Evolutionary conservation across 1,140 invertebrate species (phyloP).

Genomic region (Pinna nobilis): DNA sequence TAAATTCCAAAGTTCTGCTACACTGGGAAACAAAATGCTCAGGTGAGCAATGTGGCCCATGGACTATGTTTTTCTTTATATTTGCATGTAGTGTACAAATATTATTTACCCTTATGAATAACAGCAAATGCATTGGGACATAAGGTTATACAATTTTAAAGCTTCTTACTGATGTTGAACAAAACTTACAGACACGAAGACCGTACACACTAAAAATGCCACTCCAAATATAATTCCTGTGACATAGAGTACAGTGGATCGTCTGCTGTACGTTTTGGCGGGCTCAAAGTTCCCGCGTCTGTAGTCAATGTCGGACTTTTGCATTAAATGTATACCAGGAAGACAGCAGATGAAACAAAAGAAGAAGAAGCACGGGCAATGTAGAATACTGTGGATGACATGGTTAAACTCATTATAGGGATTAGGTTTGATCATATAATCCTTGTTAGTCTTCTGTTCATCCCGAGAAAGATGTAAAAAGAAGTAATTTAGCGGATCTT

Average conservation of each 20-base stretch:
- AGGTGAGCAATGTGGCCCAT: too few relatives aligned
- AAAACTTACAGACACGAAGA: conserved; percentile 29
- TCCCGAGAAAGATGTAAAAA: conserved; percentile 29
- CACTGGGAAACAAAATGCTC: too few relatives aligned
- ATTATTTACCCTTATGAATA: too few relatives aligned
- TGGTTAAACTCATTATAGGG: conserved; percentile 52
- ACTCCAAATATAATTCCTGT: conserved; percentile 29
- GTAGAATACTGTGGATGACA: conserved; percentile 39
- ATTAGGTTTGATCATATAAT: conserved; percentile 41
- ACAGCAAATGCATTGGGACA: too few relatives aligned
- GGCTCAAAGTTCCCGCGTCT: conserved; percentile 36
- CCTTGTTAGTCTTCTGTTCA: conserved; percentile 16
- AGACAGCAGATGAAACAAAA: conserved; percentile 54
- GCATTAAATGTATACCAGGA: conserved; percentile 48
- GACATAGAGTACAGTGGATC: conserved; percentile 35
- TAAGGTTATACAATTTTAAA: too few relatives aligned
- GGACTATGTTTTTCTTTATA: too few relatives aligned
- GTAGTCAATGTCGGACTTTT: conserved; percentile 41
- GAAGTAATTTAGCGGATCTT: conserved; percentile 24
- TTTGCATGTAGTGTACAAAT: too few relatives aligned
- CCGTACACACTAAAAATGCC: conserved; percentile 20
- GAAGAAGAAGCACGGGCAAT: conserved; percentile 54
- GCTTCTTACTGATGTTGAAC: conserved; percentile 36
- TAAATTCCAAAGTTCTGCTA: too few relatives aligned
- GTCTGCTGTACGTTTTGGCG: conserved; percentile 37